Evolutionary conservation across 2,113 vertebrate genomes (phyloP), one percentile per base, ranked within the genome.

Genomic region (Oplegnathus fasciatus): DNA sequence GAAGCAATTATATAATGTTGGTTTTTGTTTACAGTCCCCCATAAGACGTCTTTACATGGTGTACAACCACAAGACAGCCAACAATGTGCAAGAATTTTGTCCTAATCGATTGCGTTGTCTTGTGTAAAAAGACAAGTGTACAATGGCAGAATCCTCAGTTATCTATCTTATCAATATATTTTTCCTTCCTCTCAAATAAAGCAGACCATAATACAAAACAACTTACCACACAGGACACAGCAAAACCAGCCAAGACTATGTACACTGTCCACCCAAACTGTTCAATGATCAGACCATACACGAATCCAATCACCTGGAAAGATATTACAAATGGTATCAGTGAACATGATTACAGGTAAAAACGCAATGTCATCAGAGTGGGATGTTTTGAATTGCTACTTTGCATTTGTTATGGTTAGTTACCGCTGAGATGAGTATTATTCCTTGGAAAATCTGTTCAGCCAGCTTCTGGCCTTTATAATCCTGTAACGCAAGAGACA

Each of bases 231-330:
- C 97, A 99, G 0, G 98, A 99, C 65, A 99, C 83, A 30, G 95
- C 95, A 94, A 99, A 98, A 88, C 98, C 98, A 71, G 91, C 97
- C 95, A 99, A 94, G 32, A 99, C 97, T 75, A 99, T 97, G 84
- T 98, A 99, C 48, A 99, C 97, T 1, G 98, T 99, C 97, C 97
- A 99, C 8, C 97, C 97, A 87, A 99, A 99, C 94, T 99, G 98
- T 90, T 99, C 97, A 82, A 97, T 95, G 78, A 97, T 89, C 74
- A 97, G 97, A 24, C 98, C 98, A 46, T 96, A 99, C 82, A 98
- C 91, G 62, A 99, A 99, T 65, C 98, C 98, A 91, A 99, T 96
- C 71, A 96, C 89, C 98, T 99, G 89, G 0, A 5, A 84, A 87
- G 65, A 89, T n/a, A 77, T 81, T 17, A 26, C 17, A 66, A 84